Conservation (phyloP, 2,888 invertebrate species). For the Rhyacophila evoluta region DNA sequence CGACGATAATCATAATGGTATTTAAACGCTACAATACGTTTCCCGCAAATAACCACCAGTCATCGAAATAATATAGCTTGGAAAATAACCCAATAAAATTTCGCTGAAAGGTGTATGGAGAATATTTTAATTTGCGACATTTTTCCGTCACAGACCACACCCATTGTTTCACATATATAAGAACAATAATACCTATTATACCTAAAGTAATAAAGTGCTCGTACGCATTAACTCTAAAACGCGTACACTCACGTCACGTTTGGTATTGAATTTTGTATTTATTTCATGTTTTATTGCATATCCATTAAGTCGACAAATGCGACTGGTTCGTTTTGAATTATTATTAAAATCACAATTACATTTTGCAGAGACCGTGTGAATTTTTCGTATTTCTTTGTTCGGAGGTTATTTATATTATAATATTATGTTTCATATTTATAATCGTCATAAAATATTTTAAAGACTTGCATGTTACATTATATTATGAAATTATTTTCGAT, state of each 20-base stretch:
- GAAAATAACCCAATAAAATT: too few species aligned
- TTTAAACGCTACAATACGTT: too few species aligned
- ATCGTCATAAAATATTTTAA: too few species aligned
- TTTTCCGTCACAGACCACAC: slow-evolving; percentile 37
- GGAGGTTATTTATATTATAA: too few species aligned
- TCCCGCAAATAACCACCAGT: too few species aligned
- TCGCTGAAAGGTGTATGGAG: too few species aligned
- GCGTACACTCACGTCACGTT: slow-evolving; percentile 44
- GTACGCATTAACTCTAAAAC: not conserved
- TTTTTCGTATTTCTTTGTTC: not conserved
- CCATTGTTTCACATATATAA: not conserved
- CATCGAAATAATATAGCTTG: too few species aligned
- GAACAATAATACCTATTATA: not conserved
- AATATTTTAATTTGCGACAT: too few species aligned
- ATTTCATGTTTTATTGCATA: slow-evolving; percentile 38
- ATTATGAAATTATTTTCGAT: too few species aligned
- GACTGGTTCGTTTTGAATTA: not conserved
- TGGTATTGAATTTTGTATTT: slow-evolving; percentile 40
- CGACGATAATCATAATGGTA: too few species aligned
- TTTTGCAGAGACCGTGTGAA: not conserved
- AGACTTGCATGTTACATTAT: too few species aligned
- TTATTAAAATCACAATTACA: not conserved
- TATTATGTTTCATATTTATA: too few species aligned
- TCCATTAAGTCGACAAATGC: slow-evolving; percentile 16
- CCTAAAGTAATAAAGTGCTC: not conserved